A percentile compares a stretch with the other conserved stretches of the same genome.
Evolutionary conservation across 2,113 vertebrate genomes (phyloP).

Genomic region (Cyanoliseus patagonus): DNA sequence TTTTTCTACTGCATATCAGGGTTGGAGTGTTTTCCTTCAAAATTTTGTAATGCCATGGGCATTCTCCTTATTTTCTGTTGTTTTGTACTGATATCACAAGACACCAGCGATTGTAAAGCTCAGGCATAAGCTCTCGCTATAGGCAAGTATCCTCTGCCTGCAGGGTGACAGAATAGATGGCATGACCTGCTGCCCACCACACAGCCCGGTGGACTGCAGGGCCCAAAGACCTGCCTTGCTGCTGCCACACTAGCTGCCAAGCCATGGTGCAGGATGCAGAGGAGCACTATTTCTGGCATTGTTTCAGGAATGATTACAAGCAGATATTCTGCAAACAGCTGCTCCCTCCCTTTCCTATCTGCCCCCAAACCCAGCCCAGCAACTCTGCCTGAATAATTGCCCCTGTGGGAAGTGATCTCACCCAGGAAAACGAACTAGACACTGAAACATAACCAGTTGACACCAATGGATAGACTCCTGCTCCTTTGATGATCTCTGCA

Average conservation of each 20-base stretch:
- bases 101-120: too few relatives aligned
- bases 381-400: accelerated
- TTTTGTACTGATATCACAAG: neutral
- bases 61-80: accelerated
- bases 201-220: accelerated
- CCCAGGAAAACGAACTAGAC: neutral
- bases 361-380: neutral
- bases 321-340: neutral
- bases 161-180: neutral
- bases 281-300: accelerated
- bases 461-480: neutral
- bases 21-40: neutral
- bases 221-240: neutral
- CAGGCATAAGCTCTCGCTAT: accelerated
- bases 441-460: neutral
- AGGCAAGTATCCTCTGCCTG: neutral
- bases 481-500: neutral
- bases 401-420: neutral
- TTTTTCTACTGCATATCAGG: neutral
- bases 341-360: neutral
- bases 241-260: neutral
- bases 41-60: neutral
- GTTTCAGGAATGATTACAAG: neutral
- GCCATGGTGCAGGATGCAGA: neutral
- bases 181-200: accelerated